Base-by-base conservation (phyloP, 92 coral and sea anemone genomes). In the Zoanthus gigantus region DNA sequence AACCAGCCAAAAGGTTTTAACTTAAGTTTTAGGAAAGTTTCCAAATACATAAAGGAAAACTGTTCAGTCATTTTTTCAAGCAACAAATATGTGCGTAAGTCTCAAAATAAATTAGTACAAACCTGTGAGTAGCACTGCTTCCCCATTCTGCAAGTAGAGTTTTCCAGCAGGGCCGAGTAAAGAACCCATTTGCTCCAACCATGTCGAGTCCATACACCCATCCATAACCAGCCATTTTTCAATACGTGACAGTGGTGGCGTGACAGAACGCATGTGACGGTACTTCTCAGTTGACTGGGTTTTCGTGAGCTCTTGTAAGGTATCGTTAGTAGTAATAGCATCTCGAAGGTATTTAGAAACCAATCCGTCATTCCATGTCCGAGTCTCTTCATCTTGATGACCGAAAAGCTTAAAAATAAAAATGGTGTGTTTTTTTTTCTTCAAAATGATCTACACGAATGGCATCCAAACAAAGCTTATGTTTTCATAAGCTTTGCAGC, bases 211-310 rank as follows among this genome's bases (percentile, higher is more conserved):
- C 95, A 97, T 86, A 0, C 96, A 93, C 45, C 99, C 99, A 68
- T 97, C 98, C 76, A 97, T 90, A 23, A 97, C 98, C 58, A 97
- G 77, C 99, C 98, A 97, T 79, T 95, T 95, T 77, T 95, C 95
- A 52, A 95, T 90, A 11, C 71, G 93, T 29, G 89, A 90, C 74
- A 90, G 69, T 3, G 91, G 90, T 10, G 93, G 93, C n/a, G 75
- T 46, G 89, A 93, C 78, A 74, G 91, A 89, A 16, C 98, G 98
- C 2, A 92, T 75, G 32, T 89, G 77, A 0, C 96, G 94, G 66
- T 93, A 94, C 60, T 88, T 94, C 28, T 94, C 98, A 18, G 95
- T 77, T 37, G 94, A 83, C 44, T 92, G 88, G 37, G 87, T 84
- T 30, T 72, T 74, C 31, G 90, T 80, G 18, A 93, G 90, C 34